These are phyloP conservation scores for Trogon surrucura DNA, from an alignment of 2,113 vertebrate genomes.

Conservation along the genomic window DNA sequence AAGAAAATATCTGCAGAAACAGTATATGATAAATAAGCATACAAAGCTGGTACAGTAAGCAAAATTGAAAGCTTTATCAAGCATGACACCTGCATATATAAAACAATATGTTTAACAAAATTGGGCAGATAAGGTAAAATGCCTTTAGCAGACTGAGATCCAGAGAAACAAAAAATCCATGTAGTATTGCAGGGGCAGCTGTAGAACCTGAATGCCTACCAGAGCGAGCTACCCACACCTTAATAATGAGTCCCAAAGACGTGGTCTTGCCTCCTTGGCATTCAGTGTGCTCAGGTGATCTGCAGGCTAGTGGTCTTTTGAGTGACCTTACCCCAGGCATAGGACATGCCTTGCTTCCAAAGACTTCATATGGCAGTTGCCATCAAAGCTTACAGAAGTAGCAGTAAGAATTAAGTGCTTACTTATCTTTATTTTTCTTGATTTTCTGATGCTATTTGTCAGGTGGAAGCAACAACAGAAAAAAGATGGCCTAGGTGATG, in stretches of 20 bases:
- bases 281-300: not conserved
- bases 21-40: not conserved
- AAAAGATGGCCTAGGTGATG: not conserved
- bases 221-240: not conserved
- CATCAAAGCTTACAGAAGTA: not conserved
- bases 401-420: not conserved
- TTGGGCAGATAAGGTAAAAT: not conserved
- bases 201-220: not conserved
- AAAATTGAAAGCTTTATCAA: not conserved
- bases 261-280: not conserved
- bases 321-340: not conserved
- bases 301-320: not conserved
- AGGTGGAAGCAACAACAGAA: not conserved
- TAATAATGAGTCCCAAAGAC: not conserved
- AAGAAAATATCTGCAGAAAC: not conserved
- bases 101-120: not conserved
- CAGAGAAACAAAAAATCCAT: not conserved
- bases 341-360: accelerated
- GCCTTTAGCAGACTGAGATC: not conserved
- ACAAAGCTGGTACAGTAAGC: not conserved
- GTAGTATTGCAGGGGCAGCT: not conserved
- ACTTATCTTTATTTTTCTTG: not conserved
- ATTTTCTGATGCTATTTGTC: not conserved
- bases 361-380: not conserved
- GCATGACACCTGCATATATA: not conserved